These are phyloP conservation scores for Lycaena phlaeas DNA, from an alignment of 2,888 invertebrate species.

Conservation along the genomic window DNA sequence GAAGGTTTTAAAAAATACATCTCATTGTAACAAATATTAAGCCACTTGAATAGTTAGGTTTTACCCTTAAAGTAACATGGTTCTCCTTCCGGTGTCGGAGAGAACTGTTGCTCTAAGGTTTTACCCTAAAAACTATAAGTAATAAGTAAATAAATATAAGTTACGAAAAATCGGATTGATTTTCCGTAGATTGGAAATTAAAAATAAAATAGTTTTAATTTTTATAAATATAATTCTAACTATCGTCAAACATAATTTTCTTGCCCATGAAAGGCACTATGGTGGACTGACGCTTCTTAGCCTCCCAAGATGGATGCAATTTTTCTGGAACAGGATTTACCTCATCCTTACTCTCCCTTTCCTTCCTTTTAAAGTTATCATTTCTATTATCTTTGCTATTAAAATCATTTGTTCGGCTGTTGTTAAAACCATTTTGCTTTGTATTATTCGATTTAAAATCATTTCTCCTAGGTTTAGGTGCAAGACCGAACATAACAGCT, in stretches of 20 bases:
- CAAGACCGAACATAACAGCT: slow-evolving; percentile 61
- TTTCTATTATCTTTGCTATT: slow-evolving; percentile 17
- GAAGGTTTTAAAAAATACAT: too few relatives aligned
- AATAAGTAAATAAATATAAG: too few relatives aligned
- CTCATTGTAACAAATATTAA: too few relatives aligned
- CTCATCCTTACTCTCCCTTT: slow-evolving; percentile 14
- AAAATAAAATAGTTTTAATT: too few relatives aligned
- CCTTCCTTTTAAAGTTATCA: slow-evolving; percentile 15
- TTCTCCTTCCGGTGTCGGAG: too few relatives aligned
- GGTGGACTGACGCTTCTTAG: slow-evolving; percentile 58
- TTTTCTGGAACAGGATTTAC: slow-evolving; percentile 37
- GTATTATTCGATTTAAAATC: slow-evolving; percentile 23
- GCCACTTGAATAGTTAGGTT: too few relatives aligned
- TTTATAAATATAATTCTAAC: too few relatives aligned
- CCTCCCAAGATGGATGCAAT: slow-evolving; percentile 71
- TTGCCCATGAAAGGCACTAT: slow-evolving; percentile 61
- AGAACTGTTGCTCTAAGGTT: too few relatives aligned
- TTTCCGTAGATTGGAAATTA: too few relatives aligned
- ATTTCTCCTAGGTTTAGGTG: slow-evolving; percentile 37
- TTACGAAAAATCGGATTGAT: too few relatives aligned
- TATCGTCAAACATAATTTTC: slow-evolving; percentile 59
- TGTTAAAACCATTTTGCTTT: slow-evolving; percentile 1
- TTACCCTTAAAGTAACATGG: too few relatives aligned
- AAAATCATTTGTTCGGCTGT: slow-evolving; percentile 15
- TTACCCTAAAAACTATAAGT: too few relatives aligned